Evolutionary conservation across 2,888 invertebrate species (phyloP), one percentile per base, ranked within the genome.

Genomic region (Eilema caniola): DNA sequence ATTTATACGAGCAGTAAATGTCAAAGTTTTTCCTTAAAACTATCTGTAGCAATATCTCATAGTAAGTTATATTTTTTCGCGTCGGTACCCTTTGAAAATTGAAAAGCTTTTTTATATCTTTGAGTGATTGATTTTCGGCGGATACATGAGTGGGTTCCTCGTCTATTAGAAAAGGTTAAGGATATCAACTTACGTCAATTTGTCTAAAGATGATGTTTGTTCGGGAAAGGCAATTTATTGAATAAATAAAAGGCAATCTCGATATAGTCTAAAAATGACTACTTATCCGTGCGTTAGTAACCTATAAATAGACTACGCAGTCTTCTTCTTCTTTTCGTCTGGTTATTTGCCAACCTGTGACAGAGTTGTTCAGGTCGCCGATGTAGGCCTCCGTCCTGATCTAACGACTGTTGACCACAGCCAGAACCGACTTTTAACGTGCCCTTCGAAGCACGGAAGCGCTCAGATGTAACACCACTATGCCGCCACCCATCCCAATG

Each of bases 1-100:
- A 89, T 88, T 83, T 91, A 89, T 88, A 90, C 84, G 83, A 80
- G 82, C 89, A 85, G 89, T 92, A 90, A 92, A 88, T 72, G 92
- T 91, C 88, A 77, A 87, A 87, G 82, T 86, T 89, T 33, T 88
- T 86, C 71, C 86, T 86, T 85, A 85, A 90, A 90, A 83, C 78
- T 84, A 83, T 82, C 76, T 74, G 41, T 20, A 69, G 62, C 65
- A 63, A 64, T 74, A 70, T 70, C 70, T 53, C 71, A 72, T 73
- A 72, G 28, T 68, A 70, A 59, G 57, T 66, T 33, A 37, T 57
- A 72, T 71, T 41, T 71, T 72, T 69, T 53, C 41, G 59, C 63
- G 67, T 69, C 71, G 74, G 78, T 67, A 60, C 75, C 70, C 64
- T 83, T 81, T 78, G 63, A 74, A 68, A 78, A 74, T 71, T 71